Evolutionary conservation across 2,113 vertebrate genomes (phyloP).

Genomic region (Podarcis raffonei): DNA sequence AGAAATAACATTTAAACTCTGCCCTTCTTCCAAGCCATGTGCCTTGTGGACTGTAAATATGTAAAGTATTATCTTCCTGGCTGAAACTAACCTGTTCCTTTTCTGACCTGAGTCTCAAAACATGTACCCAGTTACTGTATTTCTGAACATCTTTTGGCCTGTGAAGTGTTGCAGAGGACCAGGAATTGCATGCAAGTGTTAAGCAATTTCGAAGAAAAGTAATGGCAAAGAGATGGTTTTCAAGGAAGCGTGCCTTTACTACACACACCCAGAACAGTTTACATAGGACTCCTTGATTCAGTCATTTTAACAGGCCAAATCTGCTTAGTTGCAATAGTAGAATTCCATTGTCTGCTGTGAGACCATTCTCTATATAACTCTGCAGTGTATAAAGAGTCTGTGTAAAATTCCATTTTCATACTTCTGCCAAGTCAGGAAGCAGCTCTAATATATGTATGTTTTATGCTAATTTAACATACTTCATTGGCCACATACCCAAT

Average conservation of each 20-base stretch:
- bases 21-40: neutral
- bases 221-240: neutral
- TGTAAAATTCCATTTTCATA: neutral
- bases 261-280: neutral
- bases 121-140: neutral
- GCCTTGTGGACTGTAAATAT: constrained; percentile 8
- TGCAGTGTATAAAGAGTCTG: neutral
- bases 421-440: neutral
- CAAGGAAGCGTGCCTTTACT: neutral
- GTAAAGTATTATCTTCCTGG: neutral
- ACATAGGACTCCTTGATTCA: neutral
- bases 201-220: neutral
- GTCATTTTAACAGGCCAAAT: neutral
- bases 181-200: neutral
- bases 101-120: neutral
- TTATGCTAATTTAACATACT: neutral
- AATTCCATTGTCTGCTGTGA: neutral
- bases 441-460: neutral
- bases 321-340: neutral
- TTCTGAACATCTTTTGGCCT: neutral
- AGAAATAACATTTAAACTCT: constrained; percentile 9
- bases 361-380: neutral
- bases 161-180: constrained; percentile 6
- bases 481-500: neutral
- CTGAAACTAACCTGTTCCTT: constrained; percentile 9